phyloP scores from a whole-genome alignment of 2,888 invertebrate species.

The Acanthococcus lagerstroemiae region DNA sequence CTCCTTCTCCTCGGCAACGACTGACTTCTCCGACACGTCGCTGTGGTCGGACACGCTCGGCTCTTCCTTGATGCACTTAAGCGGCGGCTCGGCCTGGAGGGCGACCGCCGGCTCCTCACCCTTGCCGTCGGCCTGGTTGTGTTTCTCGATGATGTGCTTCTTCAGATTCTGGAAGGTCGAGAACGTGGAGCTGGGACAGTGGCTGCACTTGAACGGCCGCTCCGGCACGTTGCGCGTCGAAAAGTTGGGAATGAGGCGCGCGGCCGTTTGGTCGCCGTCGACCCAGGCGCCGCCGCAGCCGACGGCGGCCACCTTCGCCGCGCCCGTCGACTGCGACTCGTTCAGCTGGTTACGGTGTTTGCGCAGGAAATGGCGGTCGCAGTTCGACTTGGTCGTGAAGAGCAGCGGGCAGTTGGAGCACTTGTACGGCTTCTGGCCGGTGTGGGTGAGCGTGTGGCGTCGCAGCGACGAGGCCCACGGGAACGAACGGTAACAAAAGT shows the following conservation, averaged over 20 bases:
- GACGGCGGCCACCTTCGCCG: neutral
- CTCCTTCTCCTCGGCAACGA: neutral
- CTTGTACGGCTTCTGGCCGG: constrained; percentile 92
- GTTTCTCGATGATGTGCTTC: constrained; percentile 51
- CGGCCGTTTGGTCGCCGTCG: neutral
- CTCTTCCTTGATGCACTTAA: constrained; percentile 2
- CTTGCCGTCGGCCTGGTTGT: constrained; percentile 10
- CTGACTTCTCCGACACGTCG: constrained; percentile 2
- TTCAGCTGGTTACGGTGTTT: constrained; percentile 36
- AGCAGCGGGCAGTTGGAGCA: constrained; percentile 85
- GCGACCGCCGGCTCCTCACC: neutral
- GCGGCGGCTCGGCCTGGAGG: neutral
- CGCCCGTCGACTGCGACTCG: constrained; percentile 16
- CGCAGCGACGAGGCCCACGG: constrained; percentile 93
- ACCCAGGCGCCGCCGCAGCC: constrained; percentile 37
- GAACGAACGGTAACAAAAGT: constrained; percentile 86
- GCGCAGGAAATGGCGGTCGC: constrained; percentile 75
- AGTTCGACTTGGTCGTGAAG: constrained; percentile 94
- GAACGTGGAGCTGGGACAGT: constrained; percentile 73
- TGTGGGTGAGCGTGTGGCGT: constrained; percentile 90
- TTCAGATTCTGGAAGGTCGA: constrained; percentile 66
- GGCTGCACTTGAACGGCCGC: constrained; percentile 66
- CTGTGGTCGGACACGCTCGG: neutral
- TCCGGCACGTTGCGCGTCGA: constrained; percentile 61
- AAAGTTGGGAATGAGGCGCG: constrained; percentile 43